phyloP scores from a whole-genome alignment of 2,797 vertebrate genomes.

The Peromyscus attwateri region DNA sequence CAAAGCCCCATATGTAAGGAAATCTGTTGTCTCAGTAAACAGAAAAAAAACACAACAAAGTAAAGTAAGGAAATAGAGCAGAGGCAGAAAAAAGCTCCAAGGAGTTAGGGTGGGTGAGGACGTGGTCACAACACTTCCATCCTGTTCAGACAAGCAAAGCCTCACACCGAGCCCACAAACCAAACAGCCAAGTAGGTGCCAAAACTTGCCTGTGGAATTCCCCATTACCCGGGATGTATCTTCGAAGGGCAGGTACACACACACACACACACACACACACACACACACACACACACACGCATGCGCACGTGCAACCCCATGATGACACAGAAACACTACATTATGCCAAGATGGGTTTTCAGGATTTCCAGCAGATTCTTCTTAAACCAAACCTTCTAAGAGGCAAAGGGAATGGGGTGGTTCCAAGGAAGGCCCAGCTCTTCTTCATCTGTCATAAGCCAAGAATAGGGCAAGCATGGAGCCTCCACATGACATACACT shows the following conservation, averaged over 20 bases:
- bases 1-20: background rate
- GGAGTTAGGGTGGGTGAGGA: background rate
- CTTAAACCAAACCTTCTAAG: conserved; percentile 59
- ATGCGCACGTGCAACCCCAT: background rate
- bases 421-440: conserved; percentile 36
- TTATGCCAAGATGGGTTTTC: background rate
- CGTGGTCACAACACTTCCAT: background rate
- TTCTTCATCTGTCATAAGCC: conserved; percentile 67
- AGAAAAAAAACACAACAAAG: background rate
- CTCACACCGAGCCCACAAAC: background rate
- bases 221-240: background rate
- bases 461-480: background rate
- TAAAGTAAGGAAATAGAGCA: background rate
- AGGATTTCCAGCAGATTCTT: conserved; percentile 50
- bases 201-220: background rate
- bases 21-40: background rate
- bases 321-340: background rate
- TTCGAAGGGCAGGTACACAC: background rate
- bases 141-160: background rate
- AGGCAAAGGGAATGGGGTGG: conserved; percentile 4
- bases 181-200: background rate
- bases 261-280: background rate
- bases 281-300: background rate
- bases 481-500: conserved; percentile 46
- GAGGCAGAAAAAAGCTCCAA: conserved; percentile 9